Base-by-base conservation (phyloP, 2,113 vertebrate genomes). In the Martes martes region DNA sequence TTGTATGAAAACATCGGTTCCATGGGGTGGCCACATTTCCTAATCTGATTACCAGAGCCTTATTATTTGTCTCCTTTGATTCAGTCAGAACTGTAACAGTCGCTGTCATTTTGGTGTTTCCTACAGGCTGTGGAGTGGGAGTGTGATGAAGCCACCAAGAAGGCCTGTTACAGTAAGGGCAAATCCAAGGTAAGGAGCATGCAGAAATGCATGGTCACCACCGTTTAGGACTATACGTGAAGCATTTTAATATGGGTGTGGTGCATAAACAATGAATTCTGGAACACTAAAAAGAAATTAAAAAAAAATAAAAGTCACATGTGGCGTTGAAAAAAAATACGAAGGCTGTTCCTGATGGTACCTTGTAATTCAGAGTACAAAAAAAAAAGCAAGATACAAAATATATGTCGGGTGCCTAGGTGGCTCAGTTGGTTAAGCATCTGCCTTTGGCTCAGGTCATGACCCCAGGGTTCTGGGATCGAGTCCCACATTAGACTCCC, bases 81-180 rank as follows among this genome's bases (percentile, higher is more conserved):
- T 47, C 16, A 47, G 26, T 84, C 89, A n/a, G 57, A 81, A 55
- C 81, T 10, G 0, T 90, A 94, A 96, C 3, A 13, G n/a, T 87
- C 7, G 45, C 13, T 61, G 4, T 89, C 19, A 0, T 33, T 74
- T 97, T 96, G 73, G 19, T 98, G 85, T 97, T 82, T 90, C 80
- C 98, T 96, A 45, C 98, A 99, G 99, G 99, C 99, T 94, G 99
- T 99, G 89, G 99, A 99, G 95, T 99, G 99, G 99, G 99, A 98
- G 59, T 99, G 99, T 96, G 99, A 99, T 57, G 99, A 99, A 98
- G 99, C 99, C 96, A 99, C 99, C 98, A 99, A 99, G 98, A 99
- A 99, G 98, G 99, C 99, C 94, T 99, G 99, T 96, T 99, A 99
- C 98, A 99, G 99, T 97, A 99, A 99, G 55, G 99, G 99, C 52